A percentile compares a stretch with the other conserved stretches of the same genome.
phyloP scores from a whole-genome alignment of 2,888 invertebrate genomes.

The Nowickia ferox region DNA sequence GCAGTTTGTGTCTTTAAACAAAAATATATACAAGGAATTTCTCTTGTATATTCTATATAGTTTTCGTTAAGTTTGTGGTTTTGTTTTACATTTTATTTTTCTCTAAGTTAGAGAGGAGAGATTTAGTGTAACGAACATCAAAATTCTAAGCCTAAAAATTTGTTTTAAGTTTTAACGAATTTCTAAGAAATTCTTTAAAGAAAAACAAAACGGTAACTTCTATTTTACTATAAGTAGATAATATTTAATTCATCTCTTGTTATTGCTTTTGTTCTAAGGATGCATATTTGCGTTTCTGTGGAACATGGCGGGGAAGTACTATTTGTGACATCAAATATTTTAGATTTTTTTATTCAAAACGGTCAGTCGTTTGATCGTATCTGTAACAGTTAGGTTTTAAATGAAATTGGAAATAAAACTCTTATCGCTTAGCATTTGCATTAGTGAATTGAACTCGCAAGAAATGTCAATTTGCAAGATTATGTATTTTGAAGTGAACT shows the following conservation, averaged over 20 bases:
- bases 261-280: conserved; percentile 48
- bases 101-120: conserved; percentile 42
- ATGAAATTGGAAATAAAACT: conserved; percentile 37
- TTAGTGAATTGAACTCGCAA: too few relatives aligned
- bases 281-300: conserved; percentile 2
- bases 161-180: conserved; percentile 67
- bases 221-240: conserved; percentile 62
- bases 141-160: conserved; percentile 70
- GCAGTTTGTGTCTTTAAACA: conserved; percentile 66
- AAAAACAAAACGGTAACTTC: conserved; percentile 67
- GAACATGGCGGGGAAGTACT: conserved; percentile 20
- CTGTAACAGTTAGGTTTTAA: not conserved
- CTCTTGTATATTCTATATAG: conserved; percentile 57
- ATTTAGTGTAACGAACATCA: conserved; percentile 72
- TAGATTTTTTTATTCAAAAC: not conserved
- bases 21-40: conserved; percentile 53
- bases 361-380: too few relatives aligned
- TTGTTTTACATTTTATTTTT: conserved; percentile 38
- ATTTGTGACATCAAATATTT: conserved; percentile 33
- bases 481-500: too few relatives aligned
- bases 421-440: too few relatives aligned
- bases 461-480: too few relatives aligned
- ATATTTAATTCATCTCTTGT: conserved; percentile 50
- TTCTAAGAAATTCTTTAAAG: conserved; percentile 71
- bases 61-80: conserved; percentile 30